phyloP scores from a whole-genome alignment of 2,888 invertebrate genomes.

The Lasius platythorax region DNA sequence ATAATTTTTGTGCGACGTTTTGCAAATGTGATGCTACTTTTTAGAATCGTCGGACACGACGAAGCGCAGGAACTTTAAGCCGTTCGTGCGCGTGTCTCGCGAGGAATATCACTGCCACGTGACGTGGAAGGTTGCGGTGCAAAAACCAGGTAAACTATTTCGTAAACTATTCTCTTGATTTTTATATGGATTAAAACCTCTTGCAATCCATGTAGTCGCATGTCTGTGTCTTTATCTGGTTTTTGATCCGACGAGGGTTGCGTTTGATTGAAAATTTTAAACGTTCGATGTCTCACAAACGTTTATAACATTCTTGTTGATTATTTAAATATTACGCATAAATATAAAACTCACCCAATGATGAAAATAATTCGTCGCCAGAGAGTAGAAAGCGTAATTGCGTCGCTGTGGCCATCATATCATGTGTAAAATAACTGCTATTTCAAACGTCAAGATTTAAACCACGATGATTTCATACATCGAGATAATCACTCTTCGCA shows the following conservation, averaged over 20 bases:
- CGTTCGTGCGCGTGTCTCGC: constrained; percentile 47
- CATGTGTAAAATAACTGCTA: not conserved
- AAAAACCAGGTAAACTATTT: constrained; percentile 72
- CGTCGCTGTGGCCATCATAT: not conserved
- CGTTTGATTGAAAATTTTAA: not conserved
- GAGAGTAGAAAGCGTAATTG: not conserved
- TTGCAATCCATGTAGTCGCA: not conserved
- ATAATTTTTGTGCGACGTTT: not conserved
- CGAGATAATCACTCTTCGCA: not conserved
- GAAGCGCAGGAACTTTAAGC: constrained; percentile 52
- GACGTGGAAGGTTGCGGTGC: constrained; percentile 59
- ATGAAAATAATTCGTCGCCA: not conserved
- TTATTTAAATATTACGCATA: not conserved
- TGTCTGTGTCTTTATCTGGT: constrained; percentile 63
- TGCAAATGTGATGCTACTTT: constrained; percentile 60
- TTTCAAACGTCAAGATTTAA: not conserved
- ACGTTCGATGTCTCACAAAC: not conserved
- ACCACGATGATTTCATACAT: not conserved
- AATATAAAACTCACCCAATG: constrained; percentile 23
- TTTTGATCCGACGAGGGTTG: constrained; percentile 57
- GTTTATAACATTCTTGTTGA: not conserved
- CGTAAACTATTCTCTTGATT: constrained; percentile 7
- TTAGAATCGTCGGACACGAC: constrained; percentile 58
- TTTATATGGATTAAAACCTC: not conserved
- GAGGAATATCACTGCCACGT: constrained; percentile 48